phyloP scores from a whole-genome alignment of 1,140 invertebrate species.

The Drosophila baimaii region DNA sequence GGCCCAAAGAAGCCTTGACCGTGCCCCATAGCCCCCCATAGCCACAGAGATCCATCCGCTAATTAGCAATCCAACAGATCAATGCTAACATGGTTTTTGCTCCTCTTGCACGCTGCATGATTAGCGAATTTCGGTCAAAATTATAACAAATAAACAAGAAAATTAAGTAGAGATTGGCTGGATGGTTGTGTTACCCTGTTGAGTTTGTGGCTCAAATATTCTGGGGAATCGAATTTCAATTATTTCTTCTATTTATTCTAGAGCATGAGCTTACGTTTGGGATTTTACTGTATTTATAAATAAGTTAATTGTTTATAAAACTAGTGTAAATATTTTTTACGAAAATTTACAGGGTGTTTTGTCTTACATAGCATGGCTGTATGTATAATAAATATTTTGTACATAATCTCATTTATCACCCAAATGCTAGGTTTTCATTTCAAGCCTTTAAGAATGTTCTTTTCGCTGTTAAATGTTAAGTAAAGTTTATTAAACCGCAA shows the following conservation, averaged over 20 bases:
- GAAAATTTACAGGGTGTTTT: not conserved
- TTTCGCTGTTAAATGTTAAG: not conserved
- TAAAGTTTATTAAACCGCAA: constrained; percentile 3
- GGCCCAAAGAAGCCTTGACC: constrained; percentile 32
- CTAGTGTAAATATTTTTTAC: not conserved
- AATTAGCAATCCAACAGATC: constrained; percentile 38
- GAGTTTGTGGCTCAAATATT: not conserved
- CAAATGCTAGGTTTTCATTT: not conserved
- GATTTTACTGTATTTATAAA: no score
- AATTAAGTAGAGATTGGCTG: no score
- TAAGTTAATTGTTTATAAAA: not conserved
- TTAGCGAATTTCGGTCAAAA: constrained; percentile 32
- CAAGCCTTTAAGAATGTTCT: not conserved
- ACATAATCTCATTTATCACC: constrained; percentile 8
- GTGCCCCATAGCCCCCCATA: constrained; percentile 6
- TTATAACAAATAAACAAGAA: not conserved
- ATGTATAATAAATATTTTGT: not conserved
- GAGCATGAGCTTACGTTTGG: no score
- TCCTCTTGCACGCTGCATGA: not conserved
- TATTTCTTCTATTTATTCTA: no score
- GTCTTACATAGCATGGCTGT: not conserved
- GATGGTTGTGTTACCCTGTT: not conserved
- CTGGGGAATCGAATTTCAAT: no score
- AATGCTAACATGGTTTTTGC: constrained; percentile 35
- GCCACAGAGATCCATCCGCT: not conserved